Conservation (phyloP, 1,140 invertebrate species). For the Calephelis nemesis region DNA sequence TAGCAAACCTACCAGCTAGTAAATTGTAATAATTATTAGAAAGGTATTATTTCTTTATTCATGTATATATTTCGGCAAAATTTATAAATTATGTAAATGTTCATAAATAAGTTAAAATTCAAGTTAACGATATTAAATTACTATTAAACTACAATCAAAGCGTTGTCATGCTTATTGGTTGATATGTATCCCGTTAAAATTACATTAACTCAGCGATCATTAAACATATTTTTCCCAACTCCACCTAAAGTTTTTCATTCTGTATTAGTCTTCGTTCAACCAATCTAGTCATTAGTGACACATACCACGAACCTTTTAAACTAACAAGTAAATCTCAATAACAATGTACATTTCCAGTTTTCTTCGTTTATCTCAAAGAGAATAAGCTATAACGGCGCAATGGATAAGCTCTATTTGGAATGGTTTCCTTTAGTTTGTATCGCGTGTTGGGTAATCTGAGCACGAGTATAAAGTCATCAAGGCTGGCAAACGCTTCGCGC, state of each 20-base stretch:
- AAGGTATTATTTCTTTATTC: too few species aligned
- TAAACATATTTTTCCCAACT: constrained; percentile 22
- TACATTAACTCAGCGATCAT: constrained; percentile 14
- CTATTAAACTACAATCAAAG: too few species aligned
- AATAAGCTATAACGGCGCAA: neutral
- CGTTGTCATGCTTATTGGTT: too few species aligned
- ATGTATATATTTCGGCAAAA: too few species aligned
- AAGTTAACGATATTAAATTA: too few species aligned
- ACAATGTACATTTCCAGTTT: constrained; percentile 14
- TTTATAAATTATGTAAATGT: too few species aligned
- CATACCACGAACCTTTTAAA: constrained; percentile 8
- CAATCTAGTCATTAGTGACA: constrained; percentile 28
- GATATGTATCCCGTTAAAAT: constrained; percentile 13
- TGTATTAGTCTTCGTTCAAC: constrained; percentile 23
- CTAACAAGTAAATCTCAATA: neutral
- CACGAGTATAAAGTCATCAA: constrained; percentile 47
- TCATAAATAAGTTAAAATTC: too few species aligned
- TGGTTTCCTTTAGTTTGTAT: constrained; percentile 14
- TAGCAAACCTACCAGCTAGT: too few species aligned
- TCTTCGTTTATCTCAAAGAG: neutral
- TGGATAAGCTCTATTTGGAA: constrained; percentile 3
- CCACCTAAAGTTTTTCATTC: constrained; percentile 24
- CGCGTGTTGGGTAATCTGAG: constrained; percentile 34
- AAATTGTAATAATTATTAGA: too few species aligned
- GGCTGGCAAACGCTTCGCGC: constrained; percentile 39